Evolutionary conservation across 2,888 invertebrate species (phyloP).

Genomic region (Epirrhoe alternata): DNA sequence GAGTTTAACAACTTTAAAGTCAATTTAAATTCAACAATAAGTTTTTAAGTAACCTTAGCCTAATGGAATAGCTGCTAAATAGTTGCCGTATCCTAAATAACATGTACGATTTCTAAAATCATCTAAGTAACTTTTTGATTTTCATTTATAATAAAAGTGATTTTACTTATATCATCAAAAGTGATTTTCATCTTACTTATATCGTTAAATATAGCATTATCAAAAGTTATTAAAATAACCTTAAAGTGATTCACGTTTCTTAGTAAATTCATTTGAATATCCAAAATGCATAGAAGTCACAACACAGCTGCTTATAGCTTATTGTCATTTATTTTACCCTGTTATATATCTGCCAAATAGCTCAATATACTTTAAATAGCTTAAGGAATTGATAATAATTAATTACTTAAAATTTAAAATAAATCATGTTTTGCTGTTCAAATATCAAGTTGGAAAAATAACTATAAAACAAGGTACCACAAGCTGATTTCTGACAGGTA

Average conservation of each 20-base stretch:
- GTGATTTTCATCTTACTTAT: conserved; percentile 21
- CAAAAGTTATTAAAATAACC: conserved; percentile 4
- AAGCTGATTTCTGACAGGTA: conserved; percentile 30
- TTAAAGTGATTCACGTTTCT: conserved; percentile 26
- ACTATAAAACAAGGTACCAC: conserved; percentile 1
- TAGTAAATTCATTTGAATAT: conserved; percentile 51
- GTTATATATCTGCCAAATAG: conserved; percentile 49
- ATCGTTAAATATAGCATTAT: background rate
- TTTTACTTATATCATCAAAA: conserved; percentile 18
- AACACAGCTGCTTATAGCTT: conserved; percentile 49
- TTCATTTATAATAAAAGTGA: conserved; percentile 18
- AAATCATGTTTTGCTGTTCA: conserved; percentile 2
- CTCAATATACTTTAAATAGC: background rate
- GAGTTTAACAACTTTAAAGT: conserved; percentile 76
- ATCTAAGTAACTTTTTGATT: conserved; percentile 17
- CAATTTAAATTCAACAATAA: conserved; percentile 60
- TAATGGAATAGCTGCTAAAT: conserved; percentile 54
- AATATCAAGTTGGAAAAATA: background rate
- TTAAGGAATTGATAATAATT: background rate
- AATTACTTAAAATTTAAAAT: conserved; percentile 1
- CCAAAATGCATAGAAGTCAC: conserved; percentile 61
- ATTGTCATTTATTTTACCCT: conserved; percentile 74
- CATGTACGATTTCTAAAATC: conserved; percentile 36
- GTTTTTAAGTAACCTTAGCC: conserved; percentile 44
- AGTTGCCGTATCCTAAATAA: conserved; percentile 37